Conservation (phyloP, 2,888 invertebrate species). For the Itoplectis maculator region DNA sequence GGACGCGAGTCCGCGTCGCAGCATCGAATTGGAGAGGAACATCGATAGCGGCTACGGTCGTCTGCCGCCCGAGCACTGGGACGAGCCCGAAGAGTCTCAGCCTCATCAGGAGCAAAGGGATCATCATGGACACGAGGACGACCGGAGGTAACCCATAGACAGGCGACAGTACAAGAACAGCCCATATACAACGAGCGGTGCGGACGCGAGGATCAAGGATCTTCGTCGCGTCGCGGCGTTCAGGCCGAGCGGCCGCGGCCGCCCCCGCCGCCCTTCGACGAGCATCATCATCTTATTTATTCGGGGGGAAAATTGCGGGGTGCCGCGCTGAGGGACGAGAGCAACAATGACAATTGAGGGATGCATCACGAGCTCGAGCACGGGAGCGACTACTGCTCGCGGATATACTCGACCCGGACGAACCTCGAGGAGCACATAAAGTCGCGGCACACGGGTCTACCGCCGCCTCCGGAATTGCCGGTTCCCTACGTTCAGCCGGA, state of each 20-base stretch:
- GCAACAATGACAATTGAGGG: conserved; percentile 81
- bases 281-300: conserved; percentile 77
- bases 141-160: conserved; percentile 78
- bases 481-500: too few relatives aligned
- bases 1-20: conserved; percentile 78
- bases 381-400: too few relatives aligned
- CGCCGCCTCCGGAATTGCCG: too few relatives aligned
- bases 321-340: conserved; percentile 78
- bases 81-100: conserved; percentile 79
- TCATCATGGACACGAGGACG: conserved; percentile 79
- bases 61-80: conserved; percentile 80
- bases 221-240: conserved; percentile 78
- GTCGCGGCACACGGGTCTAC: too few relatives aligned
- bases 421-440: too few relatives aligned
- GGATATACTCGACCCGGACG: too few relatives aligned
- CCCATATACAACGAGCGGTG: conserved; percentile 84
- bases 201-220: conserved; percentile 83
- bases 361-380: conserved; percentile 81
- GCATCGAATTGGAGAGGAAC: conserved; percentile 79
- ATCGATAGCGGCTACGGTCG: conserved; percentile 78
- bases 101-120: conserved; percentile 79
- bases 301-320: conserved; percentile 77
- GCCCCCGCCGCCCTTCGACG: too few relatives aligned
- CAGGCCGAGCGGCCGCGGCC: conserved; percentile 70
- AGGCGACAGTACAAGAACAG: conserved; percentile 82